A percentile compares a stretch with the other conserved stretches of the same genome.
Evolutionary conservation across 2,888 invertebrate species (phyloP).

Genomic region (Orthosia incerta): DNA sequence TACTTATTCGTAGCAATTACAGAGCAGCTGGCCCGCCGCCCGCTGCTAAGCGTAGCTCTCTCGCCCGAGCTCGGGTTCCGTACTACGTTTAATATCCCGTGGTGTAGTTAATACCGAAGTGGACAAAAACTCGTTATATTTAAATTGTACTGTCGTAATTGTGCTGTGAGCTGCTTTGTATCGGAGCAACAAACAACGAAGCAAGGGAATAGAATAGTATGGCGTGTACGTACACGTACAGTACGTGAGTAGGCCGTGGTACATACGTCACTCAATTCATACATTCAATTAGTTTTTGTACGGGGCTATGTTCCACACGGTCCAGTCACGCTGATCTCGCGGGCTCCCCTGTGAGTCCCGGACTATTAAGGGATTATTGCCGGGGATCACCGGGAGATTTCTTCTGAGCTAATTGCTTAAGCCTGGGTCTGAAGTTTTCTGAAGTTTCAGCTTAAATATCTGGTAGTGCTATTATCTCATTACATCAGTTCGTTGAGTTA

Average conservation of each 20-base stretch:
- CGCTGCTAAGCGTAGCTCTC: neutral
- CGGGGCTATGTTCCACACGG: neutral
- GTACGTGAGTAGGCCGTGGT: no score
- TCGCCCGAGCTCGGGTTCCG: conserved; percentile 7
- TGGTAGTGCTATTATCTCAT: neutral
- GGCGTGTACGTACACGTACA: neutral
- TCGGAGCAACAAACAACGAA: conserved; percentile 13
- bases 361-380: conserved; percentile 9
- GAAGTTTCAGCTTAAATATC: neutral
- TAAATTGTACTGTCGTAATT: conserved; percentile 21
- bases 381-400: neutral
- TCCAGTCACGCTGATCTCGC: neutral
- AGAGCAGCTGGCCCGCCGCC: conserved; percentile 23
- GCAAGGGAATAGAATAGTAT: neutral
- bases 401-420: conserved; percentile 7
- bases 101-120: conserved; percentile 29
- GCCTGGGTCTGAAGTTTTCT: neutral
- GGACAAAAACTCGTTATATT: conserved; percentile 31
- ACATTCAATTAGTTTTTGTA: conserved; percentile 10
- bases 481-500: neutral
- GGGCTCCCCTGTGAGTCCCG: neutral
- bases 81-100: conserved; percentile 38
- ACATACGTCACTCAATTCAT: neutral
- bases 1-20: conserved; percentile 26
- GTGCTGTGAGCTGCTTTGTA: neutral